A percentile compares a stretch with the other conserved stretches of the same genome.
Evolutionary conservation across 2,113 vertebrate genomes (phyloP).

Genomic region (Cettia cetti): DNA sequence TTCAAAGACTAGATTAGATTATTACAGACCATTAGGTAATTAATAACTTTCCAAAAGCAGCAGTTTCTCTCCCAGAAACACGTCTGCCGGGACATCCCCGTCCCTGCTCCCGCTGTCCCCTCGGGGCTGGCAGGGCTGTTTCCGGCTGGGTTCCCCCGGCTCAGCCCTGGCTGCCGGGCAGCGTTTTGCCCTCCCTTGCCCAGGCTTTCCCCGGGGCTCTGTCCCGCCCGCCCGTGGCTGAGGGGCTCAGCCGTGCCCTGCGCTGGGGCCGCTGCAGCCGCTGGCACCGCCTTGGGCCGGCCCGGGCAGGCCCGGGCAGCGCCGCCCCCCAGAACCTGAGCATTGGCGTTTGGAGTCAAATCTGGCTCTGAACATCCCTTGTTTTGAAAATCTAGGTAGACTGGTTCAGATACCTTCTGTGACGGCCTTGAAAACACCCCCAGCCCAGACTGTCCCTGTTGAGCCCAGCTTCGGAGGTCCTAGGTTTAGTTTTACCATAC

Average conservation of each 20-base stretch:
- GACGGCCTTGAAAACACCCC: rapidly evolving
- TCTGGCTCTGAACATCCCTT: too few relatives aligned
- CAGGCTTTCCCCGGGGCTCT: not conserved
- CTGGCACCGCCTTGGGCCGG: rapidly evolving
- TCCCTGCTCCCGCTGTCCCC: not conserved
- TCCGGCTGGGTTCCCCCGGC: not conserved
- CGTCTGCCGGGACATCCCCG: rapidly evolving
- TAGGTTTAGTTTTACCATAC: not conserved
- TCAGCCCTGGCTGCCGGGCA: not conserved
- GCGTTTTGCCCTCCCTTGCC: not conserved
- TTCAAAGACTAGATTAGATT: not conserved
- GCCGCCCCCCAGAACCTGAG: not conserved
- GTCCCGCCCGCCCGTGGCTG: not conserved
- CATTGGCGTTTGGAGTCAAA: not conserved
- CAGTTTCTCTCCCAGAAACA: not conserved
- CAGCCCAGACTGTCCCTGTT: not conserved
- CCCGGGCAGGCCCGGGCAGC: rapidly evolving
- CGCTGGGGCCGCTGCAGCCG: not conserved
- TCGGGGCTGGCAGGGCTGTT: not conserved
- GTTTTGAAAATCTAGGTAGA: not conserved
- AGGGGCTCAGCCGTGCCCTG: not conserved
- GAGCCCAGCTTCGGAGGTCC: rapidly evolving
- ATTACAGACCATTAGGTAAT: not conserved
- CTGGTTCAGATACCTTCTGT: too few relatives aligned
- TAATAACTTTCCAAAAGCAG: not conserved